phyloP scores from a whole-genome alignment of 1,140 invertebrate genomes.

The Philotrypesis tridentata region DNA sequence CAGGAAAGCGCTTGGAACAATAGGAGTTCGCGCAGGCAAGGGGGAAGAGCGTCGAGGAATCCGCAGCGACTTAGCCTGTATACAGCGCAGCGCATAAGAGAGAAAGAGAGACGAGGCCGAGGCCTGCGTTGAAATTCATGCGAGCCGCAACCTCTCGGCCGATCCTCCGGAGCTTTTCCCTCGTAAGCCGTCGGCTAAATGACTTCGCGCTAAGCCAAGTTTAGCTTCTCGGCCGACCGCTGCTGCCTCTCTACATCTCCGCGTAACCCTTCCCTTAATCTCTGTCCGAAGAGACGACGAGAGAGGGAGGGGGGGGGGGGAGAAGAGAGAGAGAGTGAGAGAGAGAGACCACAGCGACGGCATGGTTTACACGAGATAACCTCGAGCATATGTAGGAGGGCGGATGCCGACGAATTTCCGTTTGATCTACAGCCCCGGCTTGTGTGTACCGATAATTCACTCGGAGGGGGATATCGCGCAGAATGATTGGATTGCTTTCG shows the following conservation, averaged over 20 bases:
- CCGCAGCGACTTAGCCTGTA: conserved; percentile 2
- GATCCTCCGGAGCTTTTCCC: conserved; percentile 22
- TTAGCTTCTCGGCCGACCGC: conserved; percentile 4
- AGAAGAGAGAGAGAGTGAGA: not conserved
- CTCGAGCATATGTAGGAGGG: conserved; percentile 29
- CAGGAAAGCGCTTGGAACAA: conserved; percentile 1
- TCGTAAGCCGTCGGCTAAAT: conserved; percentile 38
- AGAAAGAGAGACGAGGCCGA: not conserved
- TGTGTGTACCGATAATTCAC: conserved; percentile 25
- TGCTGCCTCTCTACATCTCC: not conserved
- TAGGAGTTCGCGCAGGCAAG: not conserved
- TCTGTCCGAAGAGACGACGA: conserved; percentile 27
- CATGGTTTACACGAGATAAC: conserved; percentile 44
- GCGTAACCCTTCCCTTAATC: conserved; percentile 33
- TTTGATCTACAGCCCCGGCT: conserved; percentile 9
- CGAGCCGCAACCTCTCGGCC: not conserved
- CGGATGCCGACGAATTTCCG: not conserved
- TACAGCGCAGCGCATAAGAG: not conserved
- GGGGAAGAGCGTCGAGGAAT: not conserved
- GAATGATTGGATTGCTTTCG: not conserved
- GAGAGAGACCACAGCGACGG: not conserved
- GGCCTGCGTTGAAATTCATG: conserved; percentile 34
- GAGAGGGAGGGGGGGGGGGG: no score
- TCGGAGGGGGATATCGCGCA: not conserved
- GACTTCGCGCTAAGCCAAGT: conserved; percentile 47